Evolutionary conservation across 1,140 invertebrate genomes (phyloP), one percentile per base, ranked within the genome.

Genomic region (Drosophila novamexicana): DNA sequence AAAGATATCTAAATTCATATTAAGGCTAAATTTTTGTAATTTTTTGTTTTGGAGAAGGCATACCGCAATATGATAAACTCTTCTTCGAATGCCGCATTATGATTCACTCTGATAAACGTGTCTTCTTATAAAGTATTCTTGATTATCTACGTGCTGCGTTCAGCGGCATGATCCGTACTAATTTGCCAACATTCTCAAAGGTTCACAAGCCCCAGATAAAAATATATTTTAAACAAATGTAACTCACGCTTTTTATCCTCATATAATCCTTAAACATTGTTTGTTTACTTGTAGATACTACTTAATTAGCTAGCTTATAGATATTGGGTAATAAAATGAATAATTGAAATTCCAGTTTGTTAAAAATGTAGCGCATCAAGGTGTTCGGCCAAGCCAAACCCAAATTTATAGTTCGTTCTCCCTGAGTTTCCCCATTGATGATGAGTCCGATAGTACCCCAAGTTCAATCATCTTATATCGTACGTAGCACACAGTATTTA

Each of bases 401-500:
- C n/a, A 36, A 16, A 14, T 18, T 6, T 42, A 7, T 1, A 22
- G 3, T 9, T 57, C 18, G 12, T 7, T 6, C 22, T 32, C 12
- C 7, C 29, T 12, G 29, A 32, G 12, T 54, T 47, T 34, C 36
- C 9, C 12, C 29, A 59, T 32, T 47, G 18, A 42, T 57, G 18
- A 40, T 57, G 18, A 29, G 10, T 56, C 16, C 10, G 6, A 22
- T 7, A 12, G 6, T 40, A 16, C 5, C 56, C 14, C 40, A 65
- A 66, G 76, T 82, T 86, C 77, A 81, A 66, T 54, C 57, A 61
- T 52, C 42, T 81, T 63, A 53, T 81, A 65, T 75, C 67, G 42
- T 75, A 70, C 10, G 54, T n/a, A 52, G n/a, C 29, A 54, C 16
- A 16, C 74, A 77, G 59, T 50, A 56, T 40, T 71, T 64, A 61